phyloP scores from a whole-genome alignment of 2,888 invertebrate species.

The Leptopilina syphax region DNA sequence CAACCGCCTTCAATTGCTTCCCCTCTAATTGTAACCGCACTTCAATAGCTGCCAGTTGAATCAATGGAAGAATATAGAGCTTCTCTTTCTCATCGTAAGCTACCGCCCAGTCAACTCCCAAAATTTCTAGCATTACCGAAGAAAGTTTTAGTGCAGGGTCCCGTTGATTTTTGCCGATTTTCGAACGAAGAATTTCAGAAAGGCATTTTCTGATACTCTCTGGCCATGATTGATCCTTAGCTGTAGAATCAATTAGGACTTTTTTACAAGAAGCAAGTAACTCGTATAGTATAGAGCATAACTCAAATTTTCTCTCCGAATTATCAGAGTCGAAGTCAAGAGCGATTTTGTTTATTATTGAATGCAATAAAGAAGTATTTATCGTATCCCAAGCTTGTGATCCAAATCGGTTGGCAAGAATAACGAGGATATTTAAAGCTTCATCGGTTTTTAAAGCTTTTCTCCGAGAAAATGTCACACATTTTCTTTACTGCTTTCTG shows the following conservation, averaged over 20 bases:
- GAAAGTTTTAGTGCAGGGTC: slow-evolving; percentile 92
- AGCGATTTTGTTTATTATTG: slow-evolving; percentile 88
- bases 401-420: slow-evolving; percentile 85
- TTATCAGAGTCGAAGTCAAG: slow-evolving; percentile 93
- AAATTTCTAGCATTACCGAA: slow-evolving; percentile 86
- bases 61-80: slow-evolving; percentile 88
- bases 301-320: slow-evolving; percentile 92
- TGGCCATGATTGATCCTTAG: slow-evolving; percentile 88
- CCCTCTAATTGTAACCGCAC: slow-evolving; percentile 96
- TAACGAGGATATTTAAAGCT: slow-evolving; percentile 88
- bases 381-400: slow-evolving; percentile 85
- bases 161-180: slow-evolving; percentile 91
- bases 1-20: slow-evolving; percentile 87
- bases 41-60: slow-evolving; percentile 94
- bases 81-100: slow-evolving; percentile 88
- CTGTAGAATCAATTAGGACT: slow-evolving; percentile 81
- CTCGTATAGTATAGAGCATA: slow-evolving; percentile 88
- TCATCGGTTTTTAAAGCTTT: slow-evolving; percentile 93
- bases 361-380: slow-evolving; percentile 88
- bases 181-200: slow-evolving; percentile 90
- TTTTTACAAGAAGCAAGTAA: slow-evolving; percentile 86
- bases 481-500: slow-evolving; percentile 88
- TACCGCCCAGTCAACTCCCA: slow-evolving; percentile 92
- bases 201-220: slow-evolving; percentile 89
- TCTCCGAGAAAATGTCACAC: slow-evolving; percentile 91